phyloP scores from a whole-genome alignment of 2,888 invertebrate genomes.

The Oscheius onirici region DNA sequence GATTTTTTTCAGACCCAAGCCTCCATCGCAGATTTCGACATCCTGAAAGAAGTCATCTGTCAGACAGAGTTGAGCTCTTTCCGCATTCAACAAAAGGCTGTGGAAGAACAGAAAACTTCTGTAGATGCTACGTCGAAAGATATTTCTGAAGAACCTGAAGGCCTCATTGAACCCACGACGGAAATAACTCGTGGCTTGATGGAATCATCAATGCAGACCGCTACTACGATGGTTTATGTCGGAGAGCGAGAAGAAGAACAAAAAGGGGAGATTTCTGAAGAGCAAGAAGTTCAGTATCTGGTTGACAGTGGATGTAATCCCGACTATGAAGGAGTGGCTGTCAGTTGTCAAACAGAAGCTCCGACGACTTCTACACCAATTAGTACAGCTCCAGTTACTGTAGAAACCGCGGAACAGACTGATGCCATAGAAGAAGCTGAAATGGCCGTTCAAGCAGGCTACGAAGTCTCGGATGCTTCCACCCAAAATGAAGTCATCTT shows the following conservation, averaged over 20 bases:
- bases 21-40: background rate
- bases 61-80: constrained; percentile 28
- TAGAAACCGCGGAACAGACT: background rate
- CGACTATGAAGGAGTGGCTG: background rate
- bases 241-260: background rate
- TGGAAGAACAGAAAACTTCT: background rate
- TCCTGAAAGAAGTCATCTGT: constrained; percentile 4
- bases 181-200: background rate
- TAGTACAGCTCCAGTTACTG: background rate
- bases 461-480: background rate
- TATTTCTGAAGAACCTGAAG: background rate
- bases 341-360: constrained; percentile 16
- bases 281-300: background rate
- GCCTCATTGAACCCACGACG: background rate
- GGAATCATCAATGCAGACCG: background rate
- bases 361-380: background rate
- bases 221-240: constrained; percentile 13
- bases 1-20: constrained; percentile 13
- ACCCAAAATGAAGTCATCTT: background rate
- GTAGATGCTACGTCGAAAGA: too few species aligned
- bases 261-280: background rate
- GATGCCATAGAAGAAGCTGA: background rate
- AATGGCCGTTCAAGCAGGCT: background rate
- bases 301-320: constrained; percentile 17
- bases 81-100: constrained; percentile 5